Conservation (phyloP, 2,888 invertebrate species). For the Apodemia duryi region DNA sequence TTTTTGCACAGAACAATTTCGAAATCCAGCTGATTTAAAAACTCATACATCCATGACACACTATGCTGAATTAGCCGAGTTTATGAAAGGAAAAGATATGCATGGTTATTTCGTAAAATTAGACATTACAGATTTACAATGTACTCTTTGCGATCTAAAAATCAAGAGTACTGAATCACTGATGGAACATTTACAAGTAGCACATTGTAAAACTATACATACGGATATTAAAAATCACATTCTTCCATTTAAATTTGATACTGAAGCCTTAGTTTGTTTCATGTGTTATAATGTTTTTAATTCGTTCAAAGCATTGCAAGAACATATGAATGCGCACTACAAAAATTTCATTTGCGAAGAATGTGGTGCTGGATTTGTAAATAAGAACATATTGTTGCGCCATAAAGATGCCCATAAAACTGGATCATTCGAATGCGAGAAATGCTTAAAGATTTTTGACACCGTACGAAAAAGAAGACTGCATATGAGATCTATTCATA, state of each 20-base stretch:
- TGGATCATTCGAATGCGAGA: slow-evolving; percentile 50
- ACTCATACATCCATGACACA: slow-evolving; percentile 45
- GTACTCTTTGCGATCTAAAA: slow-evolving; percentile 32
- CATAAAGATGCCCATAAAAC: slow-evolving; percentile 53
- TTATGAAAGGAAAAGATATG: slow-evolving; percentile 45
- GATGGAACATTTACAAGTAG: slow-evolving; percentile 33
- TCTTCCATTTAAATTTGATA: slow-evolving; percentile 41
- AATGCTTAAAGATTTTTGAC: slow-evolving; percentile 68
- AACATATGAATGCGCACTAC: slow-evolving; percentile 44
- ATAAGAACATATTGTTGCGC: slow-evolving; percentile 36
- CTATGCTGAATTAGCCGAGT: slow-evolving; percentile 39
- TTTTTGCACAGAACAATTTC: slow-evolving; percentile 48
- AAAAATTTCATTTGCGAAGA: slow-evolving; percentile 39
- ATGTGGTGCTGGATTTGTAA: slow-evolving; percentile 40
- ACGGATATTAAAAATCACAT: slow-evolving; percentile 37
- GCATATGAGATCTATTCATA: slow-evolving; percentile 63
- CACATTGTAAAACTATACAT: slow-evolving; percentile 33
- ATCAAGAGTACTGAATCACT: slow-evolving; percentile 31
- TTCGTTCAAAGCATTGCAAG: slow-evolving; percentile 38
- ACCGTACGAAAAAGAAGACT: slow-evolving; percentile 59
- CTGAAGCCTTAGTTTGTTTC: slow-evolving; percentile 35
- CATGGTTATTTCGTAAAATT: slow-evolving; percentile 38
- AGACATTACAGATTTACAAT: slow-evolving; percentile 38
- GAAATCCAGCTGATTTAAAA: slow-evolving; percentile 47
- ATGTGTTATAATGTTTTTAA: slow-evolving; percentile 37